Evolutionary conservation across 2,797 vertebrate species (phyloP), one percentile per base, ranked within the genome.

Genomic region (Adelosebastes latens): DNA sequence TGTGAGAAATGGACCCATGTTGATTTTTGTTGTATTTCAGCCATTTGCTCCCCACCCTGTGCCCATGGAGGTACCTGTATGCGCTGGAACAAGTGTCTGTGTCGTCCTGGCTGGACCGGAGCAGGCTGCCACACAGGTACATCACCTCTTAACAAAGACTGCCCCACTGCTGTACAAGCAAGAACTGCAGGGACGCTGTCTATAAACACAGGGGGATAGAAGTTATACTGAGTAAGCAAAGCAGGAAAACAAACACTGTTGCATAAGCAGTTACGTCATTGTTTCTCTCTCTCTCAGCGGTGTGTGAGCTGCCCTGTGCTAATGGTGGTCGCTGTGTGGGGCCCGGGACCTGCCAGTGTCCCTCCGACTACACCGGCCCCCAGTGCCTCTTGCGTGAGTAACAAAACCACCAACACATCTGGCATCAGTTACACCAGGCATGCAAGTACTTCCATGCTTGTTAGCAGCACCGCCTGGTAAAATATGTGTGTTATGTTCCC

Each of bases 351-450:
- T 97, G 96, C 87, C 96, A 97, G 79, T 97, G 96, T 90, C 90
- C 96, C 3, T 96, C 94, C 2, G 96, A 96, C 87, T 97, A 97
- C 92, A 94, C 79, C 0, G 96, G 96, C 11, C 83, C 76, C 1
- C 96, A 97, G 90, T 97, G 96, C 82, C 94, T 97, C 59, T 90
- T 83, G 36, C 95, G 96, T 97, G 86, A 94, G 94, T 96, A 82
- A 75, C 65, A 46, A 5, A 66, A 72, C 61, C 62, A 65, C 18
- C 24, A 61, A 22, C 36, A 85, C 68, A 83, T 89, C 61, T 78
- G 64, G 68, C 29, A 24, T 56, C 14, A 52, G 11, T 80, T 75
- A 75, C 20, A 65, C 3, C 69, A 29, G 29, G 8, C 71, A 60
- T 46, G 46, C 4, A 27, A 9, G 34, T 36, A 39, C 29, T 22